Base-by-base conservation (phyloP, 1,140 invertebrate genomes). In the Drosophila lowei region DNA sequence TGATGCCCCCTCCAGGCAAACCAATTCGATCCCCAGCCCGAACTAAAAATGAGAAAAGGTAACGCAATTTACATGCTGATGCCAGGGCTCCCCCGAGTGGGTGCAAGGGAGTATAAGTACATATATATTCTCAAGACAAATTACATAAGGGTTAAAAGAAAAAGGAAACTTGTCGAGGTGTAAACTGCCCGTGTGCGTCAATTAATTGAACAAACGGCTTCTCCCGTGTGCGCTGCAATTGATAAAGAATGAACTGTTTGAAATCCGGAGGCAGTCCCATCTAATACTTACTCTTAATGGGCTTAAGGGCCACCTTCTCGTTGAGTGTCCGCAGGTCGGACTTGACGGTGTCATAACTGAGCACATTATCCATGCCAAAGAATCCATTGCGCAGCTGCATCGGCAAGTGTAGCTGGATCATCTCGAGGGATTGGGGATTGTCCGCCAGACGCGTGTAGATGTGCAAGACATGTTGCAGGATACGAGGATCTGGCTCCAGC, bases 361-460 rank as follows among this genome's bases (percentile, higher is more conserved):
- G 11, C 47, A 93, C 93, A 79, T 93, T 93, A 75, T 94, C 96
- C 6, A 93, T 93, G 9, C 95, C 95, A 92, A 99, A 99, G n/a
- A 98, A 99, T 9, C 94, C 94, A 92, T 99, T 98, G 59, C 97
- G 94, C 9, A 99, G 92, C 81, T 99, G 98, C 91, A 98, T 97
- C 5, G 98, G 98, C 57, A 99, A 93, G 92, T 98, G 99, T 78
- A 99, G 97, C 9, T 97, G 92, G 1, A 99, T 92, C 2, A 98
- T 97, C 92, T 98, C 96, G 57, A 98, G 92, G 2, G 97, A 98
- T 83, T 97, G 96, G 57, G 96, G 94, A 93, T 99, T 99, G 91
- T 99, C 98, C 11, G 98, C 98, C 0, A 99, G 93, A 68, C 98
- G 94, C 0, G 98, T 92, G 90, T 99, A 99, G 92, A 98, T 99